phyloP scores from a whole-genome alignment of 2,113 vertebrate species.

The Piprites chloris region DNA sequence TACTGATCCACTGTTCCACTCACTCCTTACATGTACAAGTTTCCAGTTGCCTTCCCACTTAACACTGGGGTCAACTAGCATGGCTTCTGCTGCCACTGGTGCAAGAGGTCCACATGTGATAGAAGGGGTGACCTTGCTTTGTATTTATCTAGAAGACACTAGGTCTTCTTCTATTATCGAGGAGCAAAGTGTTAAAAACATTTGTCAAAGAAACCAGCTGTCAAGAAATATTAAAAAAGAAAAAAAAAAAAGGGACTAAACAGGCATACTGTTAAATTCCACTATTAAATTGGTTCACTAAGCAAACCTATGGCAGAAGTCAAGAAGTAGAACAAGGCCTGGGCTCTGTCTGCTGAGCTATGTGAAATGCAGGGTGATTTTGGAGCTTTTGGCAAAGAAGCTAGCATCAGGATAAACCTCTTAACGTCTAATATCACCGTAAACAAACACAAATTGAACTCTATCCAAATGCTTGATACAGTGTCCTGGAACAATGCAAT shows the following conservation, averaged over 20 bases:
- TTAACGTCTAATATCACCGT: not conserved
- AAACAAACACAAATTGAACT: not conserved
- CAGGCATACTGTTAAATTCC: not conserved
- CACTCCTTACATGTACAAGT: not conserved
- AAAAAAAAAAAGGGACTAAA: not conserved
- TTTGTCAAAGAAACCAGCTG: slow-evolving; percentile 23
- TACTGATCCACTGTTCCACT: not conserved
- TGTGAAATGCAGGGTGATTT: not conserved
- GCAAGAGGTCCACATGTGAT: not conserved
- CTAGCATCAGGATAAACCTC: slow-evolving; percentile 27
- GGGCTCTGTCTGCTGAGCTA: not conserved
- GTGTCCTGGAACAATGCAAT: not conserved
- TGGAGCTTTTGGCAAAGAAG: slow-evolving; percentile 7
- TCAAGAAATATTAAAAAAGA: not conserved
- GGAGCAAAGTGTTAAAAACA: not conserved
- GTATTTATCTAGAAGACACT: not conserved
- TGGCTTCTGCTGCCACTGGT: not conserved
- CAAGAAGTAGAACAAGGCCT: not conserved
- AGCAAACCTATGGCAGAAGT: not conserved
- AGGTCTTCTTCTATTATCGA: not conserved
- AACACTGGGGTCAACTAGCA: not conserved
- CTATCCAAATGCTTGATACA: not conserved
- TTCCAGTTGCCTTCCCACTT: not conserved
- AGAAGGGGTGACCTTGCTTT: not conserved
- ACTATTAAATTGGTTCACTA: not conserved